These are phyloP conservation scores for Caenorhabditis virilis DNA, from an alignment of 2,888 invertebrate genomes.

Conservation along the genomic window DNA sequence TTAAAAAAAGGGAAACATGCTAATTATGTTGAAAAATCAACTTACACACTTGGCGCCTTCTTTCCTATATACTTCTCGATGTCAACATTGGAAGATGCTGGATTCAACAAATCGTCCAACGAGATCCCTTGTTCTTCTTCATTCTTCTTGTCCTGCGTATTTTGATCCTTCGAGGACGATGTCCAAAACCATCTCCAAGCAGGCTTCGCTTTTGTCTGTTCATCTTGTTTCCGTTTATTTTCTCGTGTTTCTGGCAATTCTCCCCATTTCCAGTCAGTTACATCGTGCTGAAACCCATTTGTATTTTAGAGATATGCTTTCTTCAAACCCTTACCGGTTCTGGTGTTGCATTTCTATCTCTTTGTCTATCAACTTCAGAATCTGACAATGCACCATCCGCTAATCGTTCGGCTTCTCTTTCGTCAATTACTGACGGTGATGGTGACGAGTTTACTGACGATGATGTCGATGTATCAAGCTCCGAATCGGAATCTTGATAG, in stretches of 20 bases:
- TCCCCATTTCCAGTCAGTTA: slow-evolving; percentile 70
- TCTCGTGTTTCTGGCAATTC: slow-evolving; percentile 67
- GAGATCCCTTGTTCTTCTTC: slow-evolving; percentile 53
- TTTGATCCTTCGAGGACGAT: slow-evolving; percentile 2
- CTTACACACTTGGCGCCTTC: slow-evolving; percentile 43
- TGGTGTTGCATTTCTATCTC: slow-evolving; percentile 86
- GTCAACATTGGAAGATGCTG: slow-evolving; percentile 48
- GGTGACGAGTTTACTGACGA: slow-evolving; percentile 50
- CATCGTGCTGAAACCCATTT: no score
- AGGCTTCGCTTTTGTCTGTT: slow-evolving; percentile 11
- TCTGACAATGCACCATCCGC: slow-evolving; percentile 65
- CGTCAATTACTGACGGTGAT: slow-evolving; percentile 42
- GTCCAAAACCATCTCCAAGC: slow-evolving; percentile 41
- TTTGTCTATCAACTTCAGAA: slow-evolving; percentile 62
- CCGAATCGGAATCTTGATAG: slow-evolving; percentile 37
- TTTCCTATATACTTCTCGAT: slow-evolving; percentile 63
- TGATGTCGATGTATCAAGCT: no score
- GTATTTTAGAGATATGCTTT: no score
- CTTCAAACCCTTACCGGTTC: no score
- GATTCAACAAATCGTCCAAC: slow-evolving; percentile 56
- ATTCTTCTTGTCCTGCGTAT: neutral
- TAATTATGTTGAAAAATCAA: slow-evolving; percentile 8
- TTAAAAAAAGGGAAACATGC: no score
- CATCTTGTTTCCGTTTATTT: slow-evolving; percentile 15
- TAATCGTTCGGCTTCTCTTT: slow-evolving; percentile 41